Evolutionary conservation across 1,140 invertebrate species (phyloP), one percentile per base, ranked within the genome.

Genomic region (Aphelinus atriplicis): DNA sequence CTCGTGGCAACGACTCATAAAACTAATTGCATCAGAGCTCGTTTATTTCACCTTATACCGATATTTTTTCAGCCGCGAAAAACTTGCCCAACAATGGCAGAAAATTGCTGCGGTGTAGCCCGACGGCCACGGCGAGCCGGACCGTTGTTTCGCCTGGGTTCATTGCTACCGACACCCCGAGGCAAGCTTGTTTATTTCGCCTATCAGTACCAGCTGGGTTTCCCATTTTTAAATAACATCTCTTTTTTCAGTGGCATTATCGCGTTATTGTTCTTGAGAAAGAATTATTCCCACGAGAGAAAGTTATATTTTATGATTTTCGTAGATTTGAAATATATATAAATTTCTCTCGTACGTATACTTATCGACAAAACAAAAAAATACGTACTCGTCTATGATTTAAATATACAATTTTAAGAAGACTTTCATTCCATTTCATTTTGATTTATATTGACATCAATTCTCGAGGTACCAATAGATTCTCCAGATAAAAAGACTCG

Each of bases 11-110:
- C 78, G 79, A 80, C 80, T 83, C 83, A 81, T 84, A 84, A 86
- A 86, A 83, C 81, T 85, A 86, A 86, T 86, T 86, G 83, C 84
- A 86, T 84, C 83, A 84, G 82, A 81, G 78, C 79, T 81, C 83
- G 81, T 83, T 86, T 83, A 81, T 84, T 83, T 84, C 78, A 74
- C 77, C 78, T 78, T 73, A 57, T 62, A 61, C 73, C 73, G 76
- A 69, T 78, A 66, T 70, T 81, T 78, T 78, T 80, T 78, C 76
- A 68, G 76, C 76, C 70, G 78, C 58, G 72, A 46, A 76, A 79
- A 77, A 81, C 81, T 81, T 79, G 78, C 76, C 76, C 77, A 81
- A 83, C 81, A 81, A 84, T 82, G 80, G 80, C 80, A 80, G 81
- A 81, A 81, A 83, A 84, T 83, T 82, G 79, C 80, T 71, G 65